A percentile compares a stretch with the other conserved stretches of the same genome.
These are phyloP conservation scores for Deilephila elpenor DNA, from an alignment of 2,888 invertebrate genomes.

Conservation along the genomic window DNA sequence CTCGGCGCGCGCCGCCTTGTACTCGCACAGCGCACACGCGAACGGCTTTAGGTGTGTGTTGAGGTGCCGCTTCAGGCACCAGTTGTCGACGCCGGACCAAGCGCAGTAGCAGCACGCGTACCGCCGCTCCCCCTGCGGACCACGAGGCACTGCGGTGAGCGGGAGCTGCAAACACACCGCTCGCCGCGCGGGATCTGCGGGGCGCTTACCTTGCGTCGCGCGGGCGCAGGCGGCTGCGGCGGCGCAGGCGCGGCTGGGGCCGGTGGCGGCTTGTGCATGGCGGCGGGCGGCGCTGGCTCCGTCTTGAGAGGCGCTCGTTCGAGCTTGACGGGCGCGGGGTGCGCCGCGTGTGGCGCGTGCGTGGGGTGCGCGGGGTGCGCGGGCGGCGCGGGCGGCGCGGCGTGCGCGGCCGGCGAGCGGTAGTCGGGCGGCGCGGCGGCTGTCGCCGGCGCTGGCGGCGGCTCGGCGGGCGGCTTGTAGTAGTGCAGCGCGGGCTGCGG, in stretches of 20 bases:
- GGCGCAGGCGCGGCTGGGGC: constrained; percentile 46
- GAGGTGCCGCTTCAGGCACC: constrained; percentile 96
- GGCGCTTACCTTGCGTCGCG: constrained; percentile 53
- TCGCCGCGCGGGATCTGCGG: background rate
- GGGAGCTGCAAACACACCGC: background rate
- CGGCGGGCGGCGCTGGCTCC: constrained; percentile 69
- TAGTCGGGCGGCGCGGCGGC: constrained; percentile 49
- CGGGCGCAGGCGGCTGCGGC: constrained; percentile 37
- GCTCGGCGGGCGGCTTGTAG: constrained; percentile 78
- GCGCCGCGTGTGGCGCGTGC: background rate
- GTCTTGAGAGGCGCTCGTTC: constrained; percentile 72
- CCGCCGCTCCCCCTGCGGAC: constrained; percentile 86
- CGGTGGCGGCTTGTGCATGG: constrained; percentile 45
- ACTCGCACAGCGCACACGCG: constrained; percentile 95
- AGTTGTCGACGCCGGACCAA: constrained; percentile 97
- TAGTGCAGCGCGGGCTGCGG: constrained; percentile 54
- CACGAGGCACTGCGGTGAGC: background rate
- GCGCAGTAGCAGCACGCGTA: constrained; percentile 95
- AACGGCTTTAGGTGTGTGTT: constrained; percentile 97
- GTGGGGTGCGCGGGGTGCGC: constrained; percentile 47
- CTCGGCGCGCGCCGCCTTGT: constrained; percentile 96
- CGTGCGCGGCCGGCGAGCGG: constrained; percentile 34
- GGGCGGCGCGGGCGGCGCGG: background rate
- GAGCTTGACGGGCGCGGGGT: constrained; percentile 60
- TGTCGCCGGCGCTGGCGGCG: constrained; percentile 65